Evolutionary conservation across 2,888 invertebrate species (phyloP).

Genomic region (Hirtodrosophila cameraria): DNA sequence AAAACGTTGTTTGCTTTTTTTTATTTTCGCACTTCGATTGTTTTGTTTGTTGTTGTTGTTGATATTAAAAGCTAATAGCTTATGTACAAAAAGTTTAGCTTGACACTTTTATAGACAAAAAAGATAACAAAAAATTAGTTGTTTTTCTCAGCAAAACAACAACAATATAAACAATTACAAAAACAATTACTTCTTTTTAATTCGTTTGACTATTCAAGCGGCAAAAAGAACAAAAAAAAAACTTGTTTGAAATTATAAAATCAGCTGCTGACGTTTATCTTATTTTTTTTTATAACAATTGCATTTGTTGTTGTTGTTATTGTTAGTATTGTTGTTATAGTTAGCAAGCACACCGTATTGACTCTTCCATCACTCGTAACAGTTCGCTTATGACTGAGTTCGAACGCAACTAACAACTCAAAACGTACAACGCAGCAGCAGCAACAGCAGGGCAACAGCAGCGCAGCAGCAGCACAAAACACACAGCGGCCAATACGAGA

Average conservation of each 20-base stretch:
- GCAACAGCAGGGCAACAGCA: no score
- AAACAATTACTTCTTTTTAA: conserved; percentile 19
- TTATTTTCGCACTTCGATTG: conserved; percentile 1
- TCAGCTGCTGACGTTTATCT: conserved; percentile 6
- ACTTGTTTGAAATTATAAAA: conserved; percentile 20
- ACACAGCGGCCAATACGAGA: no score
- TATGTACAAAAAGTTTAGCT: conserved; percentile 10
- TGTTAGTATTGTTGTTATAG: conserved; percentile 24
- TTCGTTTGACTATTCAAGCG: conserved; percentile 38
- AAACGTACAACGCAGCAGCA: conserved; percentile 52
- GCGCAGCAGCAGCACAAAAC: no score
- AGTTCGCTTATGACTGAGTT: conserved; percentile 82
- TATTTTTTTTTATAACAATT: conserved; percentile 6
- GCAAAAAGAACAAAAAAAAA: conserved; percentile 7
- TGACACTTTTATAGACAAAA: no score
- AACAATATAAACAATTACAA: conserved; percentile 7
- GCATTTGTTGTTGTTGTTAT: conserved; percentile 15
- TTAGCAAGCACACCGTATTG: conserved; percentile 57
- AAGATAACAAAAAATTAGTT: conserved; percentile 21
- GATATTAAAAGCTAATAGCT: no score
- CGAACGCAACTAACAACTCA: conserved; percentile 75
- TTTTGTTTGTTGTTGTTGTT: conserved; percentile 10
- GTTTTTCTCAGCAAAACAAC: conserved; percentile 32
- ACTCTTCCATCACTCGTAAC: conserved; percentile 80
- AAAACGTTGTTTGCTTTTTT: conserved; percentile 6